Evolutionary conservation across 2,888 invertebrate genomes (phyloP), one percentile per base, ranked within the genome.

Genomic region (Eristalis arbustorum): DNA sequence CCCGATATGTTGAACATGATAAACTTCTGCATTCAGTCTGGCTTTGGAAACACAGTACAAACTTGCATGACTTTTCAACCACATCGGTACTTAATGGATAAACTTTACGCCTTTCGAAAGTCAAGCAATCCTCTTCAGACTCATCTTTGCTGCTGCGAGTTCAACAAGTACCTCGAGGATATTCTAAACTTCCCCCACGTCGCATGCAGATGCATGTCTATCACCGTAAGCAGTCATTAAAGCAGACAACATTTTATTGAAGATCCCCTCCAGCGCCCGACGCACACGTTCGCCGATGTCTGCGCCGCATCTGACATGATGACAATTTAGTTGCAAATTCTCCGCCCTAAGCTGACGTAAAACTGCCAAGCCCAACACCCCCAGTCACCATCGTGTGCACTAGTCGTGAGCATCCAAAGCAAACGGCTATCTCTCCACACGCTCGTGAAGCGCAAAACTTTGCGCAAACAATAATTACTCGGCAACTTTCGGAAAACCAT

Each of bases 401-500:
- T 67, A 61, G 42, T 62, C 49, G n/a, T 8, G 8, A 49, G 49
- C 61, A 66, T 49, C 59, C 42, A 66, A 67, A 49, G 62, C 74
- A 56, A 40, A 61, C 37, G 25, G 61, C 34, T 49, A 22, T 37
- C 34, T 56, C 42, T 42, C 49, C 49, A 73, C 59, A 63, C n/a
- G 14, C 31, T 63, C 40, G 59, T 57, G 69, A 8, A 69, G 31
- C 37, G 11, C 61, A 71, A 23, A 81, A 81, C 69, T 81, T 81
- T 37, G 11, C 59, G 18, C 59, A 61, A 82, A 68, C 67, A 77
- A 85, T 82, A 85, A 85, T 85, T 82, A 85, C 73, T 82, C 82
- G 77, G 13, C 25, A 85, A 85, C 82, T 85, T 85, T 76, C 66
- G 59, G 68, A 82, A 76, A 78, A 77, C 77, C 85, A 77, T 77